Evolutionary conservation across 2,888 invertebrate species (phyloP), one percentile per base, ranked within the genome.

Genomic region (Mythimna lalbum): DNA sequence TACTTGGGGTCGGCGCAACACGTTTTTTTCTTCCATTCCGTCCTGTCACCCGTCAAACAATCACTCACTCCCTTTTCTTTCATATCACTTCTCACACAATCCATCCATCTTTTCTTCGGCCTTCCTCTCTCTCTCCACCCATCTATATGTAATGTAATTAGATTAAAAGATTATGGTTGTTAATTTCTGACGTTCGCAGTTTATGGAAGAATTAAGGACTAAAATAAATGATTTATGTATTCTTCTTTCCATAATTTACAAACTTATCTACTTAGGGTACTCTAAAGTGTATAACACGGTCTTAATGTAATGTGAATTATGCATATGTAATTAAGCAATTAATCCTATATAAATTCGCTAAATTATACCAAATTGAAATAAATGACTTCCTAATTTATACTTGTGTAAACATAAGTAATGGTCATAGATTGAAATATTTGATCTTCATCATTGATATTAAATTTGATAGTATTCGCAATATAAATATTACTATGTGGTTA

Each of bases 231-330:
- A 10, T 17, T 3, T 23, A 33, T 33, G 4, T 56, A 57, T 27
- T 27, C 27, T 12, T 27, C 36, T 66, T 50, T 31, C 27, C 66
- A 52, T 39, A 31, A 66, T 52, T 52, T 52, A 10, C 2, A 19
- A 14, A 31, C 27, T 50, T 36, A 65, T 50, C 66, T 39, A 1
- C 10, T 52, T 31, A 31, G 12, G 17, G 5, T 52, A 14, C 21
- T 52, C n/a, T 57, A n/a, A 39, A 21, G 21, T n/a, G 14, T 31
- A 67, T 67, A 66, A 67, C 21, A 27, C 27, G 39, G 27, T 67
- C 52, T 67, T 9, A 21, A 67, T 67, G 5, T 19, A 31, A 31
- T 27, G n/a, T 6, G 39, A 14, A 33, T 47, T n/a, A 55, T 36
- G 36, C 2, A 7, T 36, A 33, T 21, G 17, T 62, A 50, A 12